Percentiles rank a stretch among this genome's conserved stretches.
Evolutionary conservation across 1,140 invertebrate genomes (phyloP).

Genomic region (Eciton burchellii): DNA sequence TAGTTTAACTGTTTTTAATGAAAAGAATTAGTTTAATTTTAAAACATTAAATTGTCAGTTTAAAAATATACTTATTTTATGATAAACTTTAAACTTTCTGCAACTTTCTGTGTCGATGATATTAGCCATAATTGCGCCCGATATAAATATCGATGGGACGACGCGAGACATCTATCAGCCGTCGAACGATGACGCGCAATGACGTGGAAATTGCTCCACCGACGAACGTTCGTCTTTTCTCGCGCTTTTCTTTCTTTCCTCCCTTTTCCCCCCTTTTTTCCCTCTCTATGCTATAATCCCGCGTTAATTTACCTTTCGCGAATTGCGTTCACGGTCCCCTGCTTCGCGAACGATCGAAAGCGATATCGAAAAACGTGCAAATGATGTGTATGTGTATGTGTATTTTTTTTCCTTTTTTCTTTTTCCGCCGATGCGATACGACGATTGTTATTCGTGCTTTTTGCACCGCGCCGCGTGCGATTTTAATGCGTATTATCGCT

Average conservation of each 20-base stretch:
- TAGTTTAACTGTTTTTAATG: too few species aligned
- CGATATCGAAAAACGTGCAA: background rate
- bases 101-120: background rate
- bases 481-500: background rate
- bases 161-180: slow-evolving; percentile 2
- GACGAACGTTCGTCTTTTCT: slow-evolving; percentile 3
- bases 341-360: background rate
- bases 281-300: too few species aligned
- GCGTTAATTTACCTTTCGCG: slow-evolving; percentile 8
- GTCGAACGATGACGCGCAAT: background rate
- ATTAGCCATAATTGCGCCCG: background rate
- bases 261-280: too few species aligned
- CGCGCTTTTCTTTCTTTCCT: too few species aligned
- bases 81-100: too few species aligned
- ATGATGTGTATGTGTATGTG: background rate
- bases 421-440: background rate
- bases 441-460: slow-evolving; percentile 2
- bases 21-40: too few species aligned
- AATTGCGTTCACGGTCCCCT: background rate
- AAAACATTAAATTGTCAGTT: too few species aligned
- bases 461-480: background rate
- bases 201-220: background rate
- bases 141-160: too few species aligned
- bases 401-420: slow-evolving; percentile 32
- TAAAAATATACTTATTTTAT: too few species aligned